These are phyloP conservation scores for Rana temporaria DNA, from an alignment of 2,113 vertebrate genomes.

Conservation along the genomic window DNA sequence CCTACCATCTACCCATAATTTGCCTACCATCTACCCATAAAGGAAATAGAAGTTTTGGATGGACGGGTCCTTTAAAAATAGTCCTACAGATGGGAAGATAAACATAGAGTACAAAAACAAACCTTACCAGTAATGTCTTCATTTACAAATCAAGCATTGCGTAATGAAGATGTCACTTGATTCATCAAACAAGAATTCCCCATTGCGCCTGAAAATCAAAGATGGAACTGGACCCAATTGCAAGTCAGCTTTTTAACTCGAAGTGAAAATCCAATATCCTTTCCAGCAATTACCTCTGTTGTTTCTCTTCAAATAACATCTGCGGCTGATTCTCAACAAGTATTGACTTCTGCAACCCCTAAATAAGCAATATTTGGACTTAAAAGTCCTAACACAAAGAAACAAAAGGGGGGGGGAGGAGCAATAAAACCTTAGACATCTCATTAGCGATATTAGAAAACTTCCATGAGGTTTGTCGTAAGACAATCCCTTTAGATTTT, in stretches of 20 bases:
- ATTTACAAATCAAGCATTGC: background rate
- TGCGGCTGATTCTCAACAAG: constrained; percentile 5
- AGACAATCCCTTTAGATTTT: constrained; percentile 42
- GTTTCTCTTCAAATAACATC: constrained; percentile 10
- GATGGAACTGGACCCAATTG: background rate
- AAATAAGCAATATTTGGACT: constrained; percentile 45
- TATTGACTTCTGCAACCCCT: constrained; percentile 9
- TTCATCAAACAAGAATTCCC: constrained; percentile 6
- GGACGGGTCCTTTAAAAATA: too few species aligned
- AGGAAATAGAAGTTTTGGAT: too few species aligned
- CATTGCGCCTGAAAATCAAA: constrained; percentile 21
- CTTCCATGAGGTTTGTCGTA: constrained; percentile 24
- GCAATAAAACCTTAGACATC: constrained; percentile 29
- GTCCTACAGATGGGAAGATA: too few species aligned
- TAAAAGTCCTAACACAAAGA: constrained; percentile 11
- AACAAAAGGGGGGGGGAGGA: background rate
- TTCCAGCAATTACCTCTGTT: constrained; percentile 14
- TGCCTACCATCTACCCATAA: too few species aligned
- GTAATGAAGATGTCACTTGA: background rate
- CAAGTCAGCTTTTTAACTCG: constrained; percentile 14
- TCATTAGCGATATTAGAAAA: constrained; percentile 46
- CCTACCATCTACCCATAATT: too few species aligned
- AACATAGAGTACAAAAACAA: background rate
- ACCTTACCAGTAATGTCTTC: background rate
- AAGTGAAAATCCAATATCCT: constrained; percentile 37